phyloP scores from a whole-genome alignment of 2,797 vertebrate genomes.

The Enteromius unitaeniatus region DNA sequence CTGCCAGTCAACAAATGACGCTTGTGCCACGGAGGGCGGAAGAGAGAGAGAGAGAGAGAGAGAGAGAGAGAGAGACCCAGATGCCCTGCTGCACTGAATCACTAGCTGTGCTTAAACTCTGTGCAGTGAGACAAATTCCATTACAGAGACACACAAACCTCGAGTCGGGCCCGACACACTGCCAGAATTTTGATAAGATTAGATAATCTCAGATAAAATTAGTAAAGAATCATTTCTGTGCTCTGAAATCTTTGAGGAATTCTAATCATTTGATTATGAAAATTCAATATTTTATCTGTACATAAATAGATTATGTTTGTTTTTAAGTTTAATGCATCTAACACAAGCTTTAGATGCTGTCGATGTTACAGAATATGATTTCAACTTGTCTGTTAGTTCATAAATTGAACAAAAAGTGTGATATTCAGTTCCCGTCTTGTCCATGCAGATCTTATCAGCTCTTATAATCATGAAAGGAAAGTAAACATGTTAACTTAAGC shows the following conservation, averaged over 20 bases:
- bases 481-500: neutral
- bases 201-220: slow-evolving; percentile 25
- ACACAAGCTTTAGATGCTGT: neutral
- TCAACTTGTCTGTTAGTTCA: neutral
- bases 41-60: slow-evolving; percentile 27
- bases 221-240: slow-evolving; percentile 2
- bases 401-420: slow-evolving; percentile 6
- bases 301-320: neutral
- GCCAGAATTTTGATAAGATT: slow-evolving; percentile 30
- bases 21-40: slow-evolving; percentile 48
- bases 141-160: slow-evolving; percentile 34
- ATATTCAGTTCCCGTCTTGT: neutral
- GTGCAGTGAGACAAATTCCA: slow-evolving; percentile 41
- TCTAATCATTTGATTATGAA: slow-evolving; percentile 4
- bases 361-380: neutral
- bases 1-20: slow-evolving; percentile 53
- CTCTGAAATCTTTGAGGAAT: slow-evolving; percentile 14
- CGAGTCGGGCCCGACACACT: neutral
- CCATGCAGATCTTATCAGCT: neutral
- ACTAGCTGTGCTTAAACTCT: slow-evolving; percentile 44
- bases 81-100: slow-evolving; percentile 39
- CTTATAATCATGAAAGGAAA: neutral
- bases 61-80: slow-evolving; percentile 29
- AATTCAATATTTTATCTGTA: neutral
- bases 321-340: neutral